phyloP scores from a whole-genome alignment of 2,113 vertebrate genomes.

The chimpanzee (Pan troglodytes) region NHGRI_mPanTro3-v2.1_pri NC_072421.2:6373001-6373500 shows the following conservation, averaged over 20 bases:
- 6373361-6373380: not conserved
- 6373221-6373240: not conserved
- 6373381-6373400: not conserved
- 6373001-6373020: not conserved
- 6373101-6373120: not conserved
- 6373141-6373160: not conserved
- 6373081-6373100: not conserved
- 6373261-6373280: not conserved
- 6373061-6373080: not conserved
- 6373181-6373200: not conserved
- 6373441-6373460: too few species aligned
- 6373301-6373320: too few species aligned
- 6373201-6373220: not conserved
- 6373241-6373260: not conserved
- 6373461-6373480: not conserved
- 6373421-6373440: too few species aligned
- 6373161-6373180: not conserved
- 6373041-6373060: not conserved
- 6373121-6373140: not conserved
- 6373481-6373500: not conserved
- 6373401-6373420: not conserved
- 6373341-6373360: not conserved
- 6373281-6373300: too few species aligned
- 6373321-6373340: too few species aligned
- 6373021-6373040: not conserved